phyloP scores from a whole-genome alignment of 2,797 vertebrate genomes.

The Coilia nasus region DNA sequence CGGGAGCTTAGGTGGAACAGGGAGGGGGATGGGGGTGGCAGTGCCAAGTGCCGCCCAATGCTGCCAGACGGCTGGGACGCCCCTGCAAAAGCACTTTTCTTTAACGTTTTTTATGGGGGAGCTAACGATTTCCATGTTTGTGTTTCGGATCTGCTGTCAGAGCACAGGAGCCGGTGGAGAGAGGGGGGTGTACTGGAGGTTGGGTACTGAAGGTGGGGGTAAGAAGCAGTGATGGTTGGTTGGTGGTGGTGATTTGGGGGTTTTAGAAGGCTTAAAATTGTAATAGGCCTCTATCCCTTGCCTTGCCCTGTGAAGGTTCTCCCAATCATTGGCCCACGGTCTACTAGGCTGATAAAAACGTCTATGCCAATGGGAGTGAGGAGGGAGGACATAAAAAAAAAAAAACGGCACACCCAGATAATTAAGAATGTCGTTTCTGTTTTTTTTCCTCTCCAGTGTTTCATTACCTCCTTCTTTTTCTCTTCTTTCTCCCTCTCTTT shows the following conservation, averaged over 20 bases:
- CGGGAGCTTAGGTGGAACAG: no score
- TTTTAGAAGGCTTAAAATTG: background rate
- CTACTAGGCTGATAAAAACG: slow-evolving; percentile 64
- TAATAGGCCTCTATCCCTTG: slow-evolving; percentile 39
- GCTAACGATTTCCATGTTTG: slow-evolving; percentile 66
- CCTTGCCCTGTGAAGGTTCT: slow-evolving; percentile 50
- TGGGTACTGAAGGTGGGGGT: slow-evolving; percentile 27
- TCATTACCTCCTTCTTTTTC: background rate
- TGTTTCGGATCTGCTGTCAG: slow-evolving; percentile 52
- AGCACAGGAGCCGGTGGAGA: slow-evolving; percentile 46
- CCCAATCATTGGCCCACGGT: slow-evolving; percentile 45
- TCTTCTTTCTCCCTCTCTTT: slow-evolving; percentile 34
- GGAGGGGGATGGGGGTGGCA: no score
- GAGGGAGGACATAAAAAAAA: slow-evolving; percentile 51
- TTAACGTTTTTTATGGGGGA: slow-evolving; percentile 62
- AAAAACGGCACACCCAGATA: slow-evolving; percentile 61
- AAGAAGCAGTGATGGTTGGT: slow-evolving; percentile 14
- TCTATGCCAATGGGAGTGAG: slow-evolving; percentile 44
- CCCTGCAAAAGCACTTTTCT: slow-evolving; percentile 47
- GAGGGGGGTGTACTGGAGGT: slow-evolving; percentile 4
- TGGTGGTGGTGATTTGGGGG: slow-evolving; percentile 12
- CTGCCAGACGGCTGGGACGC: slow-evolving; percentile 47
- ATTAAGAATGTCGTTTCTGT: slow-evolving; percentile 65
- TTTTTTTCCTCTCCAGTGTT: slow-evolving; percentile 44
- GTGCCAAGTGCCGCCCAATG: slow-evolving; percentile 41